A percentile compares a stretch with the other conserved stretches of the same genome.
Evolutionary conservation across 2,797 vertebrate species (phyloP).

Genomic region (Malurus leucopterus): DNA sequence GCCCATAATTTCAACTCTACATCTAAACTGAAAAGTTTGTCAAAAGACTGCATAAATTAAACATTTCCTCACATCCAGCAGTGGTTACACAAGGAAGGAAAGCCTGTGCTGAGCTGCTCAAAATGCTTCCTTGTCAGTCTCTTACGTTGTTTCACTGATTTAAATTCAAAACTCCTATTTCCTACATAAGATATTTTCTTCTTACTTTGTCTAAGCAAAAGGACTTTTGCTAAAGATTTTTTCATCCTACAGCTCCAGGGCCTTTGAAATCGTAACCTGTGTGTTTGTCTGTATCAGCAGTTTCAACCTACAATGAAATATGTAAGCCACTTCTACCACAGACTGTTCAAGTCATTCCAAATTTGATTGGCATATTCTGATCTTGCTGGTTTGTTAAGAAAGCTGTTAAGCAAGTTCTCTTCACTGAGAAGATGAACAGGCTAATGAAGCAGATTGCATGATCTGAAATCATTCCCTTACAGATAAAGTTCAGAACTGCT

Average conservation of each 20-base stretch:
- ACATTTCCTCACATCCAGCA: background rate
- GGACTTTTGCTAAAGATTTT: background rate
- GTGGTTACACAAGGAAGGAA: background rate
- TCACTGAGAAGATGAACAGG: background rate
- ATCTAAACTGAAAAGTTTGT: background rate
- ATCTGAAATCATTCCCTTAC: background rate
- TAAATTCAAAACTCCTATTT: conserved; percentile 12
- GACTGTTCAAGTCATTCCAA: background rate
- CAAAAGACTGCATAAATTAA: conserved; percentile 13
- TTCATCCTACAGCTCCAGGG: conserved; percentile 9
- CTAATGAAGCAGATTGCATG: conserved; percentile 10
- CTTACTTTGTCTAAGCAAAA: conserved; percentile 26
- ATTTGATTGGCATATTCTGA: conserved; percentile 35
- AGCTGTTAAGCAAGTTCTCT: no score
- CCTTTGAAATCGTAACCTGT: conserved; percentile 35
- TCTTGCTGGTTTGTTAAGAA: conserved; percentile 25
- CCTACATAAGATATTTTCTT: conserved; percentile 4
- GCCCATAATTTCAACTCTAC: background rate
- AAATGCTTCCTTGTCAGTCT: background rate
- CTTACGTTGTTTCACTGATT: conserved; percentile 8
- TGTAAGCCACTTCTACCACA: conserved; percentile 10
- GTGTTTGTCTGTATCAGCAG: conserved; percentile 25
- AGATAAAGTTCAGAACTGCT: background rate
- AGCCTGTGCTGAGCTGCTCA: background rate
- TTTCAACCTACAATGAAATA: conserved; percentile 7